Percentiles rank a stretch among this genome's conserved stretches.
These are phyloP conservation scores for Pseudorhiza aurosa DNA, from an alignment of 30 jellyfish, hydroid and myxozoan species.

Conservation along the genomic window DNA sequence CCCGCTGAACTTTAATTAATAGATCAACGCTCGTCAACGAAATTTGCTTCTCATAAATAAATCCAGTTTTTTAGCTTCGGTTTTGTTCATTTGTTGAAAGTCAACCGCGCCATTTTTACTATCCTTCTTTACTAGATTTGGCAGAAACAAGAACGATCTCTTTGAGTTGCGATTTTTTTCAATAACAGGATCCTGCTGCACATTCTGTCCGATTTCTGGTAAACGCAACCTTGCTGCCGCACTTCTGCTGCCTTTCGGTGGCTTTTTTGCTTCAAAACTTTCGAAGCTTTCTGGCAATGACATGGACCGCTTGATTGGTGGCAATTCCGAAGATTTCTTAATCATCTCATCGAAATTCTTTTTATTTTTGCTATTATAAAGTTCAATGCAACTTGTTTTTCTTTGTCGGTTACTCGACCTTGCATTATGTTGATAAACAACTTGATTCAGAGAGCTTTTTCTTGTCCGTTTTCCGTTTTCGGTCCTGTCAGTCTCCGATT, in stretches of 20 bases:
- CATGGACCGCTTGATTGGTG: constrained; percentile 54
- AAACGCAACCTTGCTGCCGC: constrained; percentile 64
- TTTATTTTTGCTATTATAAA: not conserved
- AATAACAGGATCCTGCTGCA: not conserved
- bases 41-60: constrained; percentile 50
- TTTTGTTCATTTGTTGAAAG: constrained; percentile 4
- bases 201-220: constrained; percentile 39
- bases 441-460: constrained; percentile 13
- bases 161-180: not conserved
- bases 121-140: constrained; percentile 34
- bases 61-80: constrained; percentile 37
- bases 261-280: constrained; percentile 17
- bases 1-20: too few species aligned
- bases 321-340: not conserved
- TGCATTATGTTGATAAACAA: not conserved
- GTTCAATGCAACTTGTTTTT: constrained; percentile 61
- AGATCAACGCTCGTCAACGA: not conserved
- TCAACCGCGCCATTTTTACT: constrained; percentile 33
- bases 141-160: constrained; percentile 34
- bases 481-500: constrained; percentile 1
- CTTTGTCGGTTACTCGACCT: constrained; percentile 27
- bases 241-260: constrained; percentile 58
- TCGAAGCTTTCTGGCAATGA: constrained; percentile 68
- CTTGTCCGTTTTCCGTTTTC: constrained; percentile 9
- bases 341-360: not conserved